Evolutionary conservation across 2,113 vertebrate genomes (phyloP), one percentile per base, ranked within the genome.

Genomic region (Fulmarus glacialis): DNA sequence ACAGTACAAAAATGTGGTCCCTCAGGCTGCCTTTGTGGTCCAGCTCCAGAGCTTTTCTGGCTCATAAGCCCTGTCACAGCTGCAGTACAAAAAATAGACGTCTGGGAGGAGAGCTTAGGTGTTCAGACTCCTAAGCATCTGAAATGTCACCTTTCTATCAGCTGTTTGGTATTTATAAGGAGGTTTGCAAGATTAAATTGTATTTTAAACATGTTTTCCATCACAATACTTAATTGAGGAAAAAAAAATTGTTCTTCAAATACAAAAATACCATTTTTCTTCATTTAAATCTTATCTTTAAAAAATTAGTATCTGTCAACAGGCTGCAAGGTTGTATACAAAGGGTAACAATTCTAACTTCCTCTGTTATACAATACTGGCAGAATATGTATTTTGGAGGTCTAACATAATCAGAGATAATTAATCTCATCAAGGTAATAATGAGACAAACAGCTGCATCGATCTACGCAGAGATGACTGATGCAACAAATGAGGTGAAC

Each of bases 361-460:
- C 42, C 47, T 88, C 42, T 92, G n/a, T 93, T 90, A 80, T 8
- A 78, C 50, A 71, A 55, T 87, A 66, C 48, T 67, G 62, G n/a
- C 11, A 80, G 75, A 92, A 94, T 47, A 70, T 1, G 4, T 80
- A 86, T 77, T 96, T 93, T 73, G 86, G 72, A 83, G 9, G 68
- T 94, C 82, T 80, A 62, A 74, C 17, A 83, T 63, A 88, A 89
- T 87, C 60, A 81, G 59, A 92, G 63, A 90, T 83, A 92, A 96
- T 94, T 92, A 89, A 89, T 94, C 50, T 89, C 47, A 53, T 81
- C 82, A 92, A 93, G 67, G 63, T 87, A 95, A 88, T 87, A 94
- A 89, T 40, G 67, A 92, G 78, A 89, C 82, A 94, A 81, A 90
- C 82, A 92, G 75, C 80, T 97, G 75, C 59, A 83, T 55, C 26